Conservation (phyloP, 2,888 invertebrate species). For the Acleris sparsana region DNA sequence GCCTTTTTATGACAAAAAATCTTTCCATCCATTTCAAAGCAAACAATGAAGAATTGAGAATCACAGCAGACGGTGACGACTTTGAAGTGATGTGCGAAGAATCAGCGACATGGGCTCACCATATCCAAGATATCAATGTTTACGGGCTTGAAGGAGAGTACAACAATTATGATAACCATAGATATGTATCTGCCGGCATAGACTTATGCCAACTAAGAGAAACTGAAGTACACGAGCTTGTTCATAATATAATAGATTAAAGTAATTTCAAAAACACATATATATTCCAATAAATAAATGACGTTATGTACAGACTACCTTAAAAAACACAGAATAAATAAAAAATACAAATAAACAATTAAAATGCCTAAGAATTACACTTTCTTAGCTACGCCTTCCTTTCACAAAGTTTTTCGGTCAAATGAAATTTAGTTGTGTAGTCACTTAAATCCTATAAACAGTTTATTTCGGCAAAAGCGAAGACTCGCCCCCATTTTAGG, state of each 20-base stretch:
- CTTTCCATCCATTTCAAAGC: conserved; percentile 57
- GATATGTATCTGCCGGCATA: conserved; percentile 46
- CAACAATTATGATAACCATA: conserved; percentile 72
- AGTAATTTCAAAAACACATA: not conserved
- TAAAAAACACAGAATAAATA: no score
- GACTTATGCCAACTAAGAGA: conserved; percentile 57
- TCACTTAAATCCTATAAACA: conserved; percentile 10
- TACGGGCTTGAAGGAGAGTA: conserved; percentile 64
- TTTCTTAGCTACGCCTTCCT: not conserved
- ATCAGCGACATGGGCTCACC: conserved; percentile 49
- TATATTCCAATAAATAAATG: no score
- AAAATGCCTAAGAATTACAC: not conserved
- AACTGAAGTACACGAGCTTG: conserved; percentile 40
- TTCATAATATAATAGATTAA: conserved; percentile 24
- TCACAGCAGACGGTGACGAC: conserved; percentile 54
- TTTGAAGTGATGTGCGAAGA: conserved; percentile 54
- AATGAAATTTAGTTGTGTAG: not conserved
- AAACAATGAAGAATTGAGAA: conserved; percentile 48
- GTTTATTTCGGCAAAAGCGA: conserved; percentile 13
- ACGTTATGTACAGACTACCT: no score
- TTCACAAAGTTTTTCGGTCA: not conserved
- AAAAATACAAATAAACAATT: no score
- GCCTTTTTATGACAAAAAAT: conserved; percentile 54
- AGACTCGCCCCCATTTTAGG: conserved; percentile 13
- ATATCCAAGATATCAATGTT: conserved; percentile 55